Evolutionary conservation across 2,113 vertebrate species (phyloP).

Genomic region (Turnix velox): DNA sequence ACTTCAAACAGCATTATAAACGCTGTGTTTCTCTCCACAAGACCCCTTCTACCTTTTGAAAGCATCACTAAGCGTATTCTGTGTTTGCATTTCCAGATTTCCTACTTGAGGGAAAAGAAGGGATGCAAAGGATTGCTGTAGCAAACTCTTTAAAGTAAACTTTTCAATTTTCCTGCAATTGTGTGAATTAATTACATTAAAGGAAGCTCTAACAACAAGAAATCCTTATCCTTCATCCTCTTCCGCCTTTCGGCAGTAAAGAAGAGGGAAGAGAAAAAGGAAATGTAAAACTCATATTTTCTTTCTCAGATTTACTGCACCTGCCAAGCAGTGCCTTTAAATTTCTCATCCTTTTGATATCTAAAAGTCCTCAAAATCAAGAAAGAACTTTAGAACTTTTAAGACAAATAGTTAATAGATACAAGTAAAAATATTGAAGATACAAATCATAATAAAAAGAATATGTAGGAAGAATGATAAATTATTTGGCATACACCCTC

Average conservation of each 20-base stretch:
- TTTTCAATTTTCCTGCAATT: neutral
- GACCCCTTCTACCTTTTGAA: neutral
- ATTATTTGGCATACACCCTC: neutral
- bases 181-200: neutral
- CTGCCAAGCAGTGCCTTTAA: neutral
- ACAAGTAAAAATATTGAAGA: neutral
- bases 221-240: neutral
- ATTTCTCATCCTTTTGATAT: neutral
- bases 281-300: neutral
- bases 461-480: neutral
- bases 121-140: neutral
- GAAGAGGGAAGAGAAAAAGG: neutral
- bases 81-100: neutral
- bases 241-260: neutral
- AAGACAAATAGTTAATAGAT: neutral
- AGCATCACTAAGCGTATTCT: neutral
- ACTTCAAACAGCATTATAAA: constrained; percentile 50
- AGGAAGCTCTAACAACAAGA: neutral
- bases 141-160: neutral
- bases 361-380: neutral
- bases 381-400: neutral
- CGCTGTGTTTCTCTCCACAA: constrained; percentile 42
- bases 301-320: neutral
- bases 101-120: neutral
- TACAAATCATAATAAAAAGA: neutral